Evolutionary conservation across 2,888 invertebrate genomes (phyloP), one percentile per base, ranked within the genome.

Genomic region (Drosophila emarginata): DNA sequence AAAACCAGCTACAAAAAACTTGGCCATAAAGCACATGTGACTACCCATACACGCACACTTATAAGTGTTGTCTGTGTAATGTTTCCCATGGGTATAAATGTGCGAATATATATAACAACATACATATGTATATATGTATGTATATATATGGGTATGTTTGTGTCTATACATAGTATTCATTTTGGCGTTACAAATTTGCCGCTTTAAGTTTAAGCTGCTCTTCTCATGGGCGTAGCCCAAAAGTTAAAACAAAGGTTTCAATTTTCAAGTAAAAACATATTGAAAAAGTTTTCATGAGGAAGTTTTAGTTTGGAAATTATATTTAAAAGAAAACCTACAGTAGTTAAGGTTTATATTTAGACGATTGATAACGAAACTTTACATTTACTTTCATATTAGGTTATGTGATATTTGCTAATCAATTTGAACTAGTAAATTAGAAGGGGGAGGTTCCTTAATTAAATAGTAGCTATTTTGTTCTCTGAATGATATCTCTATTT

Each of bases 11-110:
- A 61, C 36, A 56, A 62, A 67, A 74, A 61, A 53, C 53, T 74
- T 73, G 74, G 56, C 75, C 79, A 85, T 87, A 87, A 87, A 87
- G 85, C 82, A 87, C 88, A 82, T 87, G 82, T 81, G 79, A 67
- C 77, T 77, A 61, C 71, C 71, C 21, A 11, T 23, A 61, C 53
- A 65, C 32, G 39, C 79, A 61, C 51, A 57, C 39, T 52, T 21
- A 40, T 4, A 32, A 18, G 21, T 26, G 21, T 45, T 45, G 45
- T 45, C 45, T 45, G 12, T 45, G 45, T 45, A 45, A 45, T 45
- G 45, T 45, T 45, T 45, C 45, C 21, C 45, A 45, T 45, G 45
- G 45, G 23, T 18, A 32, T 12, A 18, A 63, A 37, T 61, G 11
- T 63, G 56, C 57, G 72, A 45, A 45, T 45, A 45, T 45, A 45